Evolutionary conservation across 1,140 invertebrate genomes (phyloP).

Genomic region (Nephotettix cincticeps): DNA sequence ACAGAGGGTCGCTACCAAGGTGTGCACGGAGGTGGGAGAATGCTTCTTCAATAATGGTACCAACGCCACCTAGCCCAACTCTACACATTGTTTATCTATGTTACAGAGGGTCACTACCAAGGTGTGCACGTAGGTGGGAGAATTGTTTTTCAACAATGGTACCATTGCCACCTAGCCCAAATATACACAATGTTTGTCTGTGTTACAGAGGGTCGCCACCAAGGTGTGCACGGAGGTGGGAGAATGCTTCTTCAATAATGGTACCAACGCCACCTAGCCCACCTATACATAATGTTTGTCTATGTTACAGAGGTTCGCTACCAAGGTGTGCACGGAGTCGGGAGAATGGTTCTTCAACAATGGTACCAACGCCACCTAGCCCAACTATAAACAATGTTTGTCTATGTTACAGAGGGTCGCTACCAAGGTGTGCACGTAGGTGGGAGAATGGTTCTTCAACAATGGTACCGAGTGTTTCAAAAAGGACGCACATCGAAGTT

Average conservation of each 20-base stretch:
- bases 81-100: background rate
- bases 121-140: background rate
- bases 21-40: background rate
- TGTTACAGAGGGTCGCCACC: background rate
- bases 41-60: slow-evolving; percentile 54
- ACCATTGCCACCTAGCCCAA: slow-evolving; percentile 53
- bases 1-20: background rate
- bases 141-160: slow-evolving; percentile 53
- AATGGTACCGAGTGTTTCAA: too few species aligned
- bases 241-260: slow-evolving; percentile 53
- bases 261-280: slow-evolving; percentile 54
- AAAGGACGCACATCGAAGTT: too few species aligned
- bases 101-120: background rate
- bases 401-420: background rate
- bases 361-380: slow-evolving; percentile 53
- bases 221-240: background rate
- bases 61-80: slow-evolving; percentile 53
- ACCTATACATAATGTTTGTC: background rate
- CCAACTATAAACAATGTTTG: slow-evolving; percentile 31
- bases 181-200: background rate
- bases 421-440: background rate
- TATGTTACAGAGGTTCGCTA: background rate
- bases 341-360: slow-evolving; percentile 53
- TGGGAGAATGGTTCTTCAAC: slow-evolving; percentile 52
- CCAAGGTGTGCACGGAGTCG: background rate